These are phyloP conservation scores for Triplophysa rosa DNA, from an alignment of 2,113 vertebrate genomes.

Conservation along the genomic window DNA sequence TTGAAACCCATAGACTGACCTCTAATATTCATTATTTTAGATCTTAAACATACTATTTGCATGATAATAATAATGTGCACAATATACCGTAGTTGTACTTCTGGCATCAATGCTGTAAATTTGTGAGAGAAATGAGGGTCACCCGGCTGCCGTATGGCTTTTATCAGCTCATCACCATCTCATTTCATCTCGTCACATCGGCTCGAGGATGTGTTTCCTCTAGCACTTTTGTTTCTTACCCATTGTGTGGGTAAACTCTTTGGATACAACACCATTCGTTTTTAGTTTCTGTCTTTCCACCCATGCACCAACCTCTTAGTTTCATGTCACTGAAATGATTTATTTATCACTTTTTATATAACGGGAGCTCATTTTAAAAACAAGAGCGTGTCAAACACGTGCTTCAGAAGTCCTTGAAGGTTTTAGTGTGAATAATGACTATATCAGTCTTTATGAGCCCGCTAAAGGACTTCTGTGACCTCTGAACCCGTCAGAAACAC, in stretches of 20 bases:
- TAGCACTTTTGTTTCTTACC: neutral
- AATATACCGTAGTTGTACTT: too few species aligned
- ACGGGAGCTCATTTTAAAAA: neutral
- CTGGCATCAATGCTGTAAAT: too few species aligned
- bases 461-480: neutral
- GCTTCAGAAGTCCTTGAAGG: neutral
- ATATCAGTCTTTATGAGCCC: constrained; percentile 22
- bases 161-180: neutral
- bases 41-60: too few species aligned
- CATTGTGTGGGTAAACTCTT: neutral
- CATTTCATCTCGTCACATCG: constrained; percentile 1
- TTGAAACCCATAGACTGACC: too few species aligned
- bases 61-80: too few species aligned
- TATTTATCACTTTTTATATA: constrained; percentile 8
- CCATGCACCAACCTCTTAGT: neutral
- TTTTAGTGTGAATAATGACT: constrained; percentile 18
- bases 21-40: too few species aligned
- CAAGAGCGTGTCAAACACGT: neutral
- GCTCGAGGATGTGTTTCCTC: neutral
- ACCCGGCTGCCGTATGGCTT: neutral
- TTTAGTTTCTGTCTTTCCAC: neutral
- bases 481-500: neutral
- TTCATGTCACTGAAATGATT: neutral
- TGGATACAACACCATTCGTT: neutral
- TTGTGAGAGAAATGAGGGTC: neutral